phyloP scores from a whole-genome alignment of 2,113 vertebrate genomes.

The Corvus cornix region DNA sequence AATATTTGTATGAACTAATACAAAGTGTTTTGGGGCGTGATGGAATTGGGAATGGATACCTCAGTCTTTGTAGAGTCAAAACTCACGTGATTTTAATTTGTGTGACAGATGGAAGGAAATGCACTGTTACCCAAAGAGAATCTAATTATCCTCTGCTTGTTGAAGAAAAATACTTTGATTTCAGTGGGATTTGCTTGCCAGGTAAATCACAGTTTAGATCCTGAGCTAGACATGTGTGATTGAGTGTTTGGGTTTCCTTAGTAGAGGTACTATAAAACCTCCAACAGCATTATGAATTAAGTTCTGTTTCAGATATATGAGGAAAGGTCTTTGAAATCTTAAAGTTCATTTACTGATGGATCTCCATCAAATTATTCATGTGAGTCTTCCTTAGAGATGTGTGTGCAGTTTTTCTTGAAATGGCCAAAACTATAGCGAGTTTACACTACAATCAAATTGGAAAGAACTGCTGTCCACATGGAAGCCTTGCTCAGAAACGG shows the following conservation, averaged over 20 bases:
- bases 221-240: not conserved
- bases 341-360: not conserved
- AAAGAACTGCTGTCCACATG: fast-evolving
- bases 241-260: not conserved
- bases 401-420: not conserved
- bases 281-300: not conserved
- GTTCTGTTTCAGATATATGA: not conserved
- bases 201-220: not conserved
- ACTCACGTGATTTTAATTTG: not conserved
- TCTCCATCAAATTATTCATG: not conserved
- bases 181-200: not conserved
- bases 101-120: not conserved
- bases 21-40: not conserved
- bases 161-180: not conserved
- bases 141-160: not conserved
- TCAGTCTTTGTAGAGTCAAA: not conserved
- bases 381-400: not conserved
- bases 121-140: not conserved
- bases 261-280: not conserved
- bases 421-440: not conserved
- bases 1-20: not conserved
- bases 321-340: not conserved
- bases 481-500: not conserved
- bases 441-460: not conserved
- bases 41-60: not conserved